Evolutionary conservation across 2,888 invertebrate genomes (phyloP).

Genomic region (Drosophila diplacantha): DNA sequence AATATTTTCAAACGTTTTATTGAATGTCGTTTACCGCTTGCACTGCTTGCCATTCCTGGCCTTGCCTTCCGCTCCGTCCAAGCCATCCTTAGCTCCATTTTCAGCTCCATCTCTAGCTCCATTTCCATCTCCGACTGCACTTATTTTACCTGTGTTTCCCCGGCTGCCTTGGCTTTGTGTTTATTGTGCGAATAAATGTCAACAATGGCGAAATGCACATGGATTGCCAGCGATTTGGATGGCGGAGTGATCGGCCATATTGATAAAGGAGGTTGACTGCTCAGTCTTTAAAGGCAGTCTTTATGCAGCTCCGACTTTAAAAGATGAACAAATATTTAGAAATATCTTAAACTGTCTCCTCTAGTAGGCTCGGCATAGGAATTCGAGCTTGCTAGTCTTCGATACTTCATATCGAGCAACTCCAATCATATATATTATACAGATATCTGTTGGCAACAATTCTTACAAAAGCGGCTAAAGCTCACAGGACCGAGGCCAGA

Average conservation of each 20-base stretch:
- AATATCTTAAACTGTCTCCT: no score
- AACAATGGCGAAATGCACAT: slow-evolving; percentile 39
- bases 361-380: not conserved
- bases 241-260: slow-evolving; percentile 11
- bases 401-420: not conserved
- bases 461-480: slow-evolving; percentile 10
- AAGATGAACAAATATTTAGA: no score
- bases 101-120: slow-evolving; percentile 2
- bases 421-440: slow-evolving; percentile 13
- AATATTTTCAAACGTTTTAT: slow-evolving; percentile 69
- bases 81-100: slow-evolving; percentile 15
- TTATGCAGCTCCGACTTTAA: not conserved
- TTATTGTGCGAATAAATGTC: slow-evolving; percentile 51
- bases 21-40: slow-evolving; percentile 59
- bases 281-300: not conserved
- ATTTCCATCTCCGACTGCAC: slow-evolving; percentile 9
- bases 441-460: not conserved
- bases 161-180: slow-evolving; percentile 39
- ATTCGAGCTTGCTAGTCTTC: not conserved
- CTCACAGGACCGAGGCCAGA: not conserved
- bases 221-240: slow-evolving; percentile 27
- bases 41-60: slow-evolving; percentile 13
- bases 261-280: not conserved
- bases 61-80: slow-evolving; percentile 7
- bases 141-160: slow-evolving; percentile 20